Base-by-base conservation (phyloP, 2,113 vertebrate genomes). In the Apus apus region DNA sequence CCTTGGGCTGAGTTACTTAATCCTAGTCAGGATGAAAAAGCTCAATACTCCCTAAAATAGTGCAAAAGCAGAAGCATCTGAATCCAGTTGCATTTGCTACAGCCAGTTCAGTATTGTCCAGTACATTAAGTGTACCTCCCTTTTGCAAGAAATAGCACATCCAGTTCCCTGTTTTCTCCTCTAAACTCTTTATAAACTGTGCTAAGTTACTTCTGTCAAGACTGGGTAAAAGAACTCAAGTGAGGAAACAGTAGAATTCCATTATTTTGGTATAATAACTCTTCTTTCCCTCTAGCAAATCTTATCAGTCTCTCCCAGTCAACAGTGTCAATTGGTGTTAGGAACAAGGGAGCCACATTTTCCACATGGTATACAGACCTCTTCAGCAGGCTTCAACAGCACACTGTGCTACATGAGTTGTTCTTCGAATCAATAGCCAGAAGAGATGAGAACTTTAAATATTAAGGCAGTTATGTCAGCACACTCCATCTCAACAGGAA, bases 371-470 rank as follows among this genome's bases (percentile, higher is more conserved):
- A 60, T 43, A 21, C 40, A 85, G 43, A 85, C 51, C 32, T 85
- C 84, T 96, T 90, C 87, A 93, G 65, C 57, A 81, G 71, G 51
- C n/a, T 94, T 79, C 70, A 57, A 43, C 53, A 61, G 75, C 32
- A 34, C 64, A 87, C 80, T 85, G 51, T 82, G 48, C 73, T 85
- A n/a, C 72, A 67, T 79, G 83, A 92, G 71, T 85, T 93, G 87
- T 74, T 93, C 85, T 94, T 15, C 54, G 79, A 93, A 94, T 90
- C 90, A 95, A 95, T 86, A 96, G 57, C 73, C 85, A 84, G 89
- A 95, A 86, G 78, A 95, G 58, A 94, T 36, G 94, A 72, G 38
- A 87, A 38, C 43, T 85, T 96, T 90, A 89, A 94, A 91, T 78
- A 92, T 91, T 94, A 94, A 90, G 91, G 68, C 34, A 67, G 81